These are phyloP conservation scores for Cottoperca gobio DNA, from an alignment of 2,797 vertebrate genomes.

Conservation along the genomic window DNA sequence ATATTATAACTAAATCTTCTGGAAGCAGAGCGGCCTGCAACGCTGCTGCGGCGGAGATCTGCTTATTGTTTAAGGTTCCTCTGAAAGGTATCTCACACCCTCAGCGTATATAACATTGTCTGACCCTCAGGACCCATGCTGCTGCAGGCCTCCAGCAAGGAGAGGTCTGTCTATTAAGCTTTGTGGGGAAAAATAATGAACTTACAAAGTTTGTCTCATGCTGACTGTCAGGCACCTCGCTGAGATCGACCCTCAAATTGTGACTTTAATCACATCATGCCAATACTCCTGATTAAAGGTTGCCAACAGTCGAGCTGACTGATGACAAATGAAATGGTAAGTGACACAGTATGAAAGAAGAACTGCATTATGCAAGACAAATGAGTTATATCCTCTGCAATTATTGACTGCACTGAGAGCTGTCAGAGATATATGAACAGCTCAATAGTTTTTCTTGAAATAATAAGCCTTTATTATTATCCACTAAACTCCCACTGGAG, in stretches of 20 bases:
- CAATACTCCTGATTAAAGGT: constrained; percentile 43
- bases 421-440: constrained; percentile 60
- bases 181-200: constrained; percentile 6
- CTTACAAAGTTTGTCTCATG: constrained; percentile 9
- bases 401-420: constrained; percentile 67
- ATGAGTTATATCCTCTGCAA: constrained; percentile 64
- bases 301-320: constrained; percentile 51
- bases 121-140: constrained; percentile 31
- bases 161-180: neutral
- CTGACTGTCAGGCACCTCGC: constrained; percentile 27
- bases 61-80: constrained; percentile 66
- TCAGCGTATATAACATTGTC: too few species aligned
- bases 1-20: neutral
- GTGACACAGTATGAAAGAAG: constrained; percentile 54
- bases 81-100: constrained; percentile 38
- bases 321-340: constrained; percentile 68
- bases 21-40: constrained; percentile 30
- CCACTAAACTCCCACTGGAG: constrained; percentile 37
- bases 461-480: constrained; percentile 62
- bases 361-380: constrained; percentile 63
- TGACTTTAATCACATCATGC: constrained; percentile 52
- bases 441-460: constrained; percentile 54
- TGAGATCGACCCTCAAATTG: constrained; percentile 46
- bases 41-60: constrained; percentile 57
- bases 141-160: constrained; percentile 45